Evolutionary conservation across 2,888 invertebrate genomes (phyloP), one percentile per base, ranked within the genome.

Genomic region (Fragum sueziense): DNA sequence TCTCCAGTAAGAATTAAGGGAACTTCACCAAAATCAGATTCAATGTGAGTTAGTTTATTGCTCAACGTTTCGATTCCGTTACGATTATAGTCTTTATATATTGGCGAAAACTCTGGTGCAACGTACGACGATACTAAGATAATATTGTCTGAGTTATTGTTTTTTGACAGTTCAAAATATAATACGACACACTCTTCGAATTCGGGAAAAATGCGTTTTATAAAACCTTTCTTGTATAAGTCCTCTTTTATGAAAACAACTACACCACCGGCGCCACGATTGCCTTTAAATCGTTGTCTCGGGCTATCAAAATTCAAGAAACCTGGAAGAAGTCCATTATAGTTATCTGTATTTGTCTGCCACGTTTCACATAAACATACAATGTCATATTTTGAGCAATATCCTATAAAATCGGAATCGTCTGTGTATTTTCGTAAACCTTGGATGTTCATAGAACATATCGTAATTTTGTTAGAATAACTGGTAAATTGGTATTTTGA

Each of bases 1-100:
- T 79, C 79, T 6, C 79, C 79, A 20, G 71, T 70, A 22, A 79
- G 61, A 1, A 74, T 25, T 33, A 79, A 51, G 27, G 61, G 27
- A 6, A 69, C 62, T 29, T 73, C 29, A 9, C 29, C 25, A 52
- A 70, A 62, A 9, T 74, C 69, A 34, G 61, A 51, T 51, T 54
- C 31, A 29, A 78, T 73, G 7, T 31, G 17, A 20, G 57, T 25
- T 7, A 76, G n/a, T 68, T 72, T 76, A 11, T 76, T 34, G 37
- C 37, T 57, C 25, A 76, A 34, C 25, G 54, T 41, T 14, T 65
- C 70, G 47, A 79, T 71, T n/a, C 74, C 74, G 57, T 76, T 70
- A 34, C 61, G 31, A 68, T 74, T 79, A 47, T 74, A 57, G 1
- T 51, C 11, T 41, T 61, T 54, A 41, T 61, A 74, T 2, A 74